A percentile compares a stretch with the other conserved stretches of the same genome.
phyloP scores from a whole-genome alignment of 2,888 invertebrate genomes.

The Pomacea canaliculata region DNA sequence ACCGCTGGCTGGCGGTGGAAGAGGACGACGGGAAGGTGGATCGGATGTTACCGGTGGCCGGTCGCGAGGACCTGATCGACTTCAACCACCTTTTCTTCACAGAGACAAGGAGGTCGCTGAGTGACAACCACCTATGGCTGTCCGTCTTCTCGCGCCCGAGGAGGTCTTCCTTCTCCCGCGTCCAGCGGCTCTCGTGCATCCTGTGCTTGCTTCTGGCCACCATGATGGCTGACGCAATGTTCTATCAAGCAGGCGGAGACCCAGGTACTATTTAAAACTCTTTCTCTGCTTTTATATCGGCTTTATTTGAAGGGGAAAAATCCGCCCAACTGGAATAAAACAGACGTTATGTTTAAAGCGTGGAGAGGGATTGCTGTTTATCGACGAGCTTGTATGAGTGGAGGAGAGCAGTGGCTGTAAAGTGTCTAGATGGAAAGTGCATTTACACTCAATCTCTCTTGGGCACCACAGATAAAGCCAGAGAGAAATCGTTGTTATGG shows the following conservation, averaged over 20 bases:
- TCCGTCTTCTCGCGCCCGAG: conserved; percentile 70
- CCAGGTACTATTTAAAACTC: not conserved
- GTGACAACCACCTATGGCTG: conserved; percentile 71
- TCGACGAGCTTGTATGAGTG: not conserved
- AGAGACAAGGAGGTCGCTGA: conserved; percentile 61
- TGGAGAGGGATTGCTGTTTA: not conserved
- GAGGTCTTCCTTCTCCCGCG: conserved; percentile 68
- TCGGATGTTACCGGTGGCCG: conserved; percentile 46
- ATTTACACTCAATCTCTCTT: not conserved
- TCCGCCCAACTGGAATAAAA: not conserved
- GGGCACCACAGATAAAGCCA: too few species aligned
- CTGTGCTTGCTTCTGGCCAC: conserved; percentile 67
- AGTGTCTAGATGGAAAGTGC: not conserved
- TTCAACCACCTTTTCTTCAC: conserved; percentile 54
- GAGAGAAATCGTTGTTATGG: too few species aligned
- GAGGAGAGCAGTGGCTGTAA: not conserved
- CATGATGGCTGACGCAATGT: conserved; percentile 71
- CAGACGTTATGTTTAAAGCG: not conserved
- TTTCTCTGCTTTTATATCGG: too few species aligned
- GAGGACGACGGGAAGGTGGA: conserved; percentile 51
- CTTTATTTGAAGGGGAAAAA: not conserved
- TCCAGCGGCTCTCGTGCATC: conserved; percentile 66
- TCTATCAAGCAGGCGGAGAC: conserved; percentile 53
- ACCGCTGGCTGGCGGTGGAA: conserved; percentile 64
- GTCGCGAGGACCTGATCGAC: conserved; percentile 43